Evolutionary conservation across 2,797 vertebrate species (phyloP).

Genomic region (Sebastes dallii): DNA sequence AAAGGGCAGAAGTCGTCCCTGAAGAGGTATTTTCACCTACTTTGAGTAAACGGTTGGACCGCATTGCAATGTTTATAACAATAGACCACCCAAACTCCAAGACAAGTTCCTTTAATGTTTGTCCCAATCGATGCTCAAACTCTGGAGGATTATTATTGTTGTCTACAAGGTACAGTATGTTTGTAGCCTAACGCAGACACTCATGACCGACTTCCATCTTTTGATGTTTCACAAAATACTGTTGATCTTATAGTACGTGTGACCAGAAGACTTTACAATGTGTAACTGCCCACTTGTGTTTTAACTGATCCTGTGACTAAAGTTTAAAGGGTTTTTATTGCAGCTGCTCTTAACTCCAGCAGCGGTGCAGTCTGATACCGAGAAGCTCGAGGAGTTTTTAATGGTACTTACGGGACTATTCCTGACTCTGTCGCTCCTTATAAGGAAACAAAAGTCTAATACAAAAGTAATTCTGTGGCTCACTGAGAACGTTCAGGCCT

Average conservation of each 20-base stretch:
- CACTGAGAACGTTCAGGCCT: constrained; percentile 28
- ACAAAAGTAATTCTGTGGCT: constrained; percentile 28
- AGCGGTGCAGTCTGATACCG: neutral
- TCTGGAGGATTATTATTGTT: neutral
- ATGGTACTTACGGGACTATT: constrained; percentile 27
- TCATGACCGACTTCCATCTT: neutral
- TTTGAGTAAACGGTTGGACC: neutral
- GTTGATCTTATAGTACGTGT: neutral
- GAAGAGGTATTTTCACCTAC: constrained; percentile 8
- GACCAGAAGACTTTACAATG: neutral
- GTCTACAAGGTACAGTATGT: neutral
- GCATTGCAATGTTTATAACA: constrained; percentile 1
- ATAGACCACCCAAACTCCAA: constrained; percentile 16
- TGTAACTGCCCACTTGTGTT: neutral
- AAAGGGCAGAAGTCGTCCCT: neutral
- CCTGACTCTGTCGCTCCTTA: constrained; percentile 43
- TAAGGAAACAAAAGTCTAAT: constrained; percentile 43
- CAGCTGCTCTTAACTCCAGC: constrained; percentile 12
- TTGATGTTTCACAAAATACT: neutral
- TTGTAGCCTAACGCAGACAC: neutral
- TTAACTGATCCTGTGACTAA: neutral
- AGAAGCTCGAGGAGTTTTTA: constrained; percentile 25
- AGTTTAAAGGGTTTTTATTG: constrained; percentile 11
- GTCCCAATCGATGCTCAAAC: neutral
- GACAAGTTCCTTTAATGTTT: neutral